A percentile compares a stretch with the other conserved stretches of the same genome.
Conservation (phyloP, 2,797 vertebrate genomes). For the Chromis chromis region DNA sequence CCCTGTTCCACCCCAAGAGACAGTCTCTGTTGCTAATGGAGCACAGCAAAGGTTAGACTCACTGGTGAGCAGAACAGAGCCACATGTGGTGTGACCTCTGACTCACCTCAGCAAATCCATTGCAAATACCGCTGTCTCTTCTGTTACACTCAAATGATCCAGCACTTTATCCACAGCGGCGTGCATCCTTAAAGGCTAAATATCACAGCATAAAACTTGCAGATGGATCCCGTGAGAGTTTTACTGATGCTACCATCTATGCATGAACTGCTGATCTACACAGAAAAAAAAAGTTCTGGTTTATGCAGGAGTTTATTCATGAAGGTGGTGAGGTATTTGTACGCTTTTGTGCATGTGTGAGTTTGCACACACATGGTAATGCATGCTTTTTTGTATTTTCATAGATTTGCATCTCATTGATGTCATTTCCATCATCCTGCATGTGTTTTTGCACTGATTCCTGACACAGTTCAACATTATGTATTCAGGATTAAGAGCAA, state of each 20-base stretch:
- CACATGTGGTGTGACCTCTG: constrained; percentile 63
- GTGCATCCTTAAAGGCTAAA: constrained; percentile 54
- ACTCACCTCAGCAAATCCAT: constrained; percentile 70
- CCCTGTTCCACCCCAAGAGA: constrained; percentile 49
- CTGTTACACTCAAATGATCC: constrained; percentile 61
- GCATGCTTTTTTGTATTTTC: background rate
- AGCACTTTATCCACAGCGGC: constrained; percentile 32
- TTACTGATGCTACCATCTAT: constrained; percentile 19
- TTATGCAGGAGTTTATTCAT: constrained; percentile 48
- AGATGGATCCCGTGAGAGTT: constrained; percentile 41
- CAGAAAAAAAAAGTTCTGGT: constrained; percentile 25
- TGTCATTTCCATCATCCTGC: constrained; percentile 19
- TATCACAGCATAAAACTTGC: constrained; percentile 42
- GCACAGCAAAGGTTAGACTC: constrained; percentile 74
- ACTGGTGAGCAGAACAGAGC: constrained; percentile 52
- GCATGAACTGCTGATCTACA: constrained; percentile 52
- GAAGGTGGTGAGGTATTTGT: background rate
- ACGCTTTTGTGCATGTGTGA: constrained; percentile 12
- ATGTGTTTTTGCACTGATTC: constrained; percentile 8
- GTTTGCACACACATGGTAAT: constrained; percentile 13
- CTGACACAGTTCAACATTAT: background rate
- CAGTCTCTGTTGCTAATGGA: constrained; percentile 62
- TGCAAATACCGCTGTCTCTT: constrained; percentile 59
- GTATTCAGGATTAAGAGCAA: constrained; percentile 19
- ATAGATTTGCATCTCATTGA: constrained; percentile 36